Conservation (phyloP, 2,888 invertebrate genomes). For the Ceraclea dissimilis region DNA sequence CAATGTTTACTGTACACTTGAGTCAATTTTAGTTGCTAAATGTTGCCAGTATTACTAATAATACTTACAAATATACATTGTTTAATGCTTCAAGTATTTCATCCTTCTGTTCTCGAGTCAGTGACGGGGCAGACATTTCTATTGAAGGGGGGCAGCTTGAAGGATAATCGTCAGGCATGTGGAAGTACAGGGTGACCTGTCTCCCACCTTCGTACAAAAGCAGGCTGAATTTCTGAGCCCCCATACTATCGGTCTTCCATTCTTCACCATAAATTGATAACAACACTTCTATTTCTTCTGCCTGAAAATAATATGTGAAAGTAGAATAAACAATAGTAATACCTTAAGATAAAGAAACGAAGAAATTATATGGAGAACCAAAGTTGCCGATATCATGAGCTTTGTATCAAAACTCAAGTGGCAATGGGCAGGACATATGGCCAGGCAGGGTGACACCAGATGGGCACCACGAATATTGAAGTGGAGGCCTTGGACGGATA, state of each 20-base stretch:
- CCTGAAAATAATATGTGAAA: conserved; percentile 39
- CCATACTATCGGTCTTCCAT: conserved; percentile 54
- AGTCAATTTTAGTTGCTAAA: too few species aligned
- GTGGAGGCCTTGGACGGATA: too few species aligned
- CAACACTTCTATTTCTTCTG: conserved; percentile 66
- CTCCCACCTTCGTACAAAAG: conserved; percentile 35
- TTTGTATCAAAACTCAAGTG: too few species aligned
- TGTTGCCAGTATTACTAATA: too few species aligned
- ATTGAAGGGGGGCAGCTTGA: conserved; percentile 56
- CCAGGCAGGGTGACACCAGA: too few species aligned
- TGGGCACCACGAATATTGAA: too few species aligned
- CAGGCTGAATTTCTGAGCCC: conserved; percentile 41
- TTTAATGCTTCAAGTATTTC: conserved; percentile 49
- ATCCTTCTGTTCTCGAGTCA: conserved; percentile 50
- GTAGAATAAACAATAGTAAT: too few species aligned
- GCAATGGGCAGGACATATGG: too few species aligned
- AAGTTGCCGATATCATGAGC: too few species aligned
- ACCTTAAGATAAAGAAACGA: too few species aligned
- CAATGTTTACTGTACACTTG: too few species aligned
- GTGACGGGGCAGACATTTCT: conserved; percentile 64
- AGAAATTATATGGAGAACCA: too few species aligned
- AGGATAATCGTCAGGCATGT: conserved; percentile 59
- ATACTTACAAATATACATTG: conserved; percentile 60
- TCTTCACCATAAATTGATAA: conserved; percentile 65
- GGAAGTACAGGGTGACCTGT: conserved; percentile 54